phyloP scores from a whole-genome alignment of 2,797 vertebrate species.

The Phaenicophaeus curvirostris region DNA sequence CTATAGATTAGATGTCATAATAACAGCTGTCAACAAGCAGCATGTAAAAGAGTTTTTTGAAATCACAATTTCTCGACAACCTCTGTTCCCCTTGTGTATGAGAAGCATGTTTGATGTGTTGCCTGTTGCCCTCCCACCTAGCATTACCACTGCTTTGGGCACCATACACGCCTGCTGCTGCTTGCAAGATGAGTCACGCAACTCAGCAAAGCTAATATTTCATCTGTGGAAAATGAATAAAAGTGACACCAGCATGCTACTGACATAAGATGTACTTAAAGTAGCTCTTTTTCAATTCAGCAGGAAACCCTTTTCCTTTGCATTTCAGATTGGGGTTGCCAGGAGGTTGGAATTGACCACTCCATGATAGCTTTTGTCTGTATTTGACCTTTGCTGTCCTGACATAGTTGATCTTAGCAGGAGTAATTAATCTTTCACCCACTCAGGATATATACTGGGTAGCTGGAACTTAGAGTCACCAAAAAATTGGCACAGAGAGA shows the following conservation, averaged over 20 bases:
- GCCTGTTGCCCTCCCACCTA: neutral
- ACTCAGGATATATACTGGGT: neutral
- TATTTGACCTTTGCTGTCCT: constrained; percentile 26
- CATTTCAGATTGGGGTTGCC: neutral
- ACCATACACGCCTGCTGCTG: neutral
- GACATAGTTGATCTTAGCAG: constrained; percentile 6
- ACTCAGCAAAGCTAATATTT: neutral
- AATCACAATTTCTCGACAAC: constrained; percentile 13
- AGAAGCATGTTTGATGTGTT: neutral
- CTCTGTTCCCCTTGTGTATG: neutral
- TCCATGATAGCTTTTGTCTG: neutral
- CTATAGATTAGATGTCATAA: neutral
- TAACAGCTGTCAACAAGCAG: constrained; percentile 47
- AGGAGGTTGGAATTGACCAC: neutral
- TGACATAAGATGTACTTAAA: neutral
- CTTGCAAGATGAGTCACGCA: neutral
- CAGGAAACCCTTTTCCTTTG: neutral
- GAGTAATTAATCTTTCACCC: constrained; percentile 41
- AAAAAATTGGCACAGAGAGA: neutral
- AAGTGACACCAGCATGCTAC: neutral
- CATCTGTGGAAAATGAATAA: constrained; percentile 9
- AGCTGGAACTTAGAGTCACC: neutral
- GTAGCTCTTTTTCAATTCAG: neutral
- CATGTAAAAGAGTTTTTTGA: constrained; percentile 3
- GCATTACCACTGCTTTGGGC: neutral